These are phyloP conservation scores for Caenorhabditis sp. DNA, from an alignment of 2,888 invertebrate genomes.

Conservation along the genomic window DNA sequence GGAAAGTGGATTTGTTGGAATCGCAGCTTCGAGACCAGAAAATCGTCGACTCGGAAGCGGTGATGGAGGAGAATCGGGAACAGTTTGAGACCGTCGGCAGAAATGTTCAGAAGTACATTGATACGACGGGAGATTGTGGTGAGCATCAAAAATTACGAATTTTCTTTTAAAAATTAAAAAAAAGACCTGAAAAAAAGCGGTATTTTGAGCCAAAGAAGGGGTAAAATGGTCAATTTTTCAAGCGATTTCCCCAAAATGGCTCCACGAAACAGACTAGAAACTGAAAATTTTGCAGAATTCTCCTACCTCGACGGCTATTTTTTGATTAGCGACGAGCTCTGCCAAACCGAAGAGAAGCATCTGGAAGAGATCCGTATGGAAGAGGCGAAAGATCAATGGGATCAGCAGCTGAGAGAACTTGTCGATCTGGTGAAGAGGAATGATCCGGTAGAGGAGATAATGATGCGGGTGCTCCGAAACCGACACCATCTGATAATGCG, in stretches of 20 bases:
- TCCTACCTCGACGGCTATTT: constrained; percentile 27
- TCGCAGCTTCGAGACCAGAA: background rate
- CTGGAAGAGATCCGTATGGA: constrained; percentile 19
- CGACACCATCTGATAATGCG: constrained; percentile 42
- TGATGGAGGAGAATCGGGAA: constrained; percentile 16
- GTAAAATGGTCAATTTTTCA: no score
- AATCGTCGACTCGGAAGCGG: background rate
- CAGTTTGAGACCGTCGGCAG: constrained; percentile 40
- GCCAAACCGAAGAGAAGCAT: constrained; percentile 13
- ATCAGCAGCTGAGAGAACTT: constrained; percentile 13
- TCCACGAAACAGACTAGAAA: no score
- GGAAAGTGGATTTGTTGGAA: constrained; percentile 14
- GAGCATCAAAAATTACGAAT: no score
- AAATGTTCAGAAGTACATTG: constrained; percentile 22
- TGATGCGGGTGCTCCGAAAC: constrained; percentile 37
- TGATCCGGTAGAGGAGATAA: constrained; percentile 31
- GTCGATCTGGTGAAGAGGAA: constrained; percentile 18
- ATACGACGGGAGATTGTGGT: constrained; percentile 28
- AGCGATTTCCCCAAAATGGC: no score
- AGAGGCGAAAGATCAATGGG: constrained; percentile 21
- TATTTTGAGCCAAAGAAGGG: no score
- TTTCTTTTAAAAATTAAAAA: no score
- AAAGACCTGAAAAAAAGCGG: no score
- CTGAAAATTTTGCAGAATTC: no score
- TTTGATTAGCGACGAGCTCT: constrained; percentile 17